Base-by-base conservation (phyloP, 2,113 vertebrate genomes). In the Rhizomys pruinosus region DNA sequence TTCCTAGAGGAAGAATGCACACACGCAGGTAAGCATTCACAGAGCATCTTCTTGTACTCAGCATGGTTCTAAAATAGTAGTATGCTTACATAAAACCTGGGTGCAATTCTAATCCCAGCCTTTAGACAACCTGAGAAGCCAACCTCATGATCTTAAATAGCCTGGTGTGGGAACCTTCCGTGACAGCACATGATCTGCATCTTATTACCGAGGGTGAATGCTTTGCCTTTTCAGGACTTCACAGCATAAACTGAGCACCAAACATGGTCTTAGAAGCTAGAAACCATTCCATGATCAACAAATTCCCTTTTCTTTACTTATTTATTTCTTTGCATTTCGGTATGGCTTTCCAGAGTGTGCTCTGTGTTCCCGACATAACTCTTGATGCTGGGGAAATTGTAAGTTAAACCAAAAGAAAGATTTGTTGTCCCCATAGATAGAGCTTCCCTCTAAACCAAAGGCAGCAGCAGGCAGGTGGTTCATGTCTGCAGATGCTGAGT, bases 391-490 rank as follows among this genome's bases (percentile, higher is more conserved):
- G 3, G 5, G 17, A 12, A 47, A 2, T 1, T 12, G 3, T 10
- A 37, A 47, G 16, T 29, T 61, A 91, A 68, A 1, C 15, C 32
- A 37, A 16, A 34, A 25, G 17, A 20, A 15, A 1, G 11, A 4
- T 52, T 6, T 17, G 11, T 7, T 37, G 42, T 12, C 25, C 42
- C 22, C 34, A 6, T 20, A 52, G 81, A 6, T 20, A 52, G 81
- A 84, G 12, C 32, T 1, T n/a, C 8, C 12, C 0, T 73, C 37
- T 22, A 0, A 1, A 11, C 3, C 3, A 61, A 68, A n/a, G 19
- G 57, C 6, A 7, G 7, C 1, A 4, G 32, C n/a, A 5, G 0
- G 0, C 17, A 42, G 20, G 7, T 19, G 17, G 9, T 0, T 66
- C 1, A 0, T 27, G 2, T 44, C 32, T 20, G 7, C 3, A 52